Percentiles rank a stretch among this genome's conserved stretches.
Conservation (phyloP, 2,113 vertebrate species). For the Zosterops lateralis region DNA sequence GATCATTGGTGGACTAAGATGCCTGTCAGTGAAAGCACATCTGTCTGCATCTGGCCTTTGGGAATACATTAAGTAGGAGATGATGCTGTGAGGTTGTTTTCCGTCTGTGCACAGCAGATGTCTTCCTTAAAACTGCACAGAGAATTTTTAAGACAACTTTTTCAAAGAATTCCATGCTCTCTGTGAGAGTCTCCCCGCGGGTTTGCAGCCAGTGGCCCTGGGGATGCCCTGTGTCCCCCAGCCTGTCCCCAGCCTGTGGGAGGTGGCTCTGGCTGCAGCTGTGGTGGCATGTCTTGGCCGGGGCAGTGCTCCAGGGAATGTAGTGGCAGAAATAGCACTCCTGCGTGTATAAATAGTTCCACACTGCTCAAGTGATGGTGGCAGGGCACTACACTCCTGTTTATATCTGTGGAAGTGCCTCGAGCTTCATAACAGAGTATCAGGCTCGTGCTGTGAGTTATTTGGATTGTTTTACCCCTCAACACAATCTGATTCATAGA, state of each 20-base stretch:
- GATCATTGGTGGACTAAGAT: neutral
- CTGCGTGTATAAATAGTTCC: neutral
- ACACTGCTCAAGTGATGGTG: neutral
- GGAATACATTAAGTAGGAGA: accelerated
- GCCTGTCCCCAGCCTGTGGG: accelerated
- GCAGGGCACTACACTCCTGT: neutral
- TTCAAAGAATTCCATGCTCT: neutral
- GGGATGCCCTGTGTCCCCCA: neutral
- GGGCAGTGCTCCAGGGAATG: neutral
- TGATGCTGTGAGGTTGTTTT: neutral
- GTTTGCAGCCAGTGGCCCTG: accelerated
- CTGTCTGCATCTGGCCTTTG: neutral
- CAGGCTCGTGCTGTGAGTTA: neutral
- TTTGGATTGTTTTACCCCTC: neutral
- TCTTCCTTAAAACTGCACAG: neutral
- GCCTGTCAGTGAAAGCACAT: accelerated
- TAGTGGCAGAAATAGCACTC: neutral
- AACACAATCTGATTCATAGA: neutral
- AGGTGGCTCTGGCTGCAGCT: accelerated
- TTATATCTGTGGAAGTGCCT: neutral
- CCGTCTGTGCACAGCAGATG: accelerated
- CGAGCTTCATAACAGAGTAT: neutral
- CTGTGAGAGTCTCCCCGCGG: accelerated
- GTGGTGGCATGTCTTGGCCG: accelerated
- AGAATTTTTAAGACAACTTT: neutral